A percentile compares a stretch with the other conserved stretches of the same genome.
phyloP scores from a whole-genome alignment of 2,113 vertebrate genomes.

The Porphyrio hochstetteri region DNA sequence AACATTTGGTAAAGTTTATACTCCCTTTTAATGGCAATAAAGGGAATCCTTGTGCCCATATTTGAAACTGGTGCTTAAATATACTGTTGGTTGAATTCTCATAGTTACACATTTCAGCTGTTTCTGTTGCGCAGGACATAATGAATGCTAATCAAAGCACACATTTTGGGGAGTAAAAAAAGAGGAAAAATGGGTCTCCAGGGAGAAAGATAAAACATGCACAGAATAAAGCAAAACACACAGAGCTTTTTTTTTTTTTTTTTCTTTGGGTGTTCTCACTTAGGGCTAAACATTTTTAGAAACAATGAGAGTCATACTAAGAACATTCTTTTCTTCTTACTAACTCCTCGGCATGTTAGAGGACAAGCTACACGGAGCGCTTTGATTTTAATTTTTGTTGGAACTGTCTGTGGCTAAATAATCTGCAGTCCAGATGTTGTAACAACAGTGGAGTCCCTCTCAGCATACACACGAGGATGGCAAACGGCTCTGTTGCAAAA shows the following conservation, averaged over 20 bases:
- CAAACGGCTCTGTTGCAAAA: not conserved
- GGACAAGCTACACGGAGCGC: conserved; percentile 16
- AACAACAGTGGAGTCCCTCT: not conserved
- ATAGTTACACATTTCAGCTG: not conserved
- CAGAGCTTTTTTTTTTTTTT: not conserved
- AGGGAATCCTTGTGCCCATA: not conserved
- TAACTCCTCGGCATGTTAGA: not conserved
- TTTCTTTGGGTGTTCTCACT: conserved; percentile 17
- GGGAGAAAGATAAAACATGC: not conserved
- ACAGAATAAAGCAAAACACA: conserved; percentile 24
- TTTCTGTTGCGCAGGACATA: not conserved
- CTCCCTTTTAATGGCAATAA: not conserved
- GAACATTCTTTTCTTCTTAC: conserved; percentile 41
- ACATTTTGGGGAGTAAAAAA: not conserved
- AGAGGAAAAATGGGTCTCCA: not conserved
- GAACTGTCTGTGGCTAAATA: not conserved
- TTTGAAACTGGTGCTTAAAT: not conserved
- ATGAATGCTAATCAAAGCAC: not conserved
- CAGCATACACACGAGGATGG: not conserved
- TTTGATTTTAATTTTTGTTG: conserved; percentile 60
- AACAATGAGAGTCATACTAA: conserved; percentile 44
- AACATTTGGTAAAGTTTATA: not conserved
- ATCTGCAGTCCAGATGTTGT: conserved; percentile 58
- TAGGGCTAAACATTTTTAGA: conserved; percentile 37
- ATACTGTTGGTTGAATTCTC: not conserved